Evolutionary conservation across 2,797 vertebrate genomes (phyloP).

Genomic region (Acipenser oxyrinchus): DNA sequence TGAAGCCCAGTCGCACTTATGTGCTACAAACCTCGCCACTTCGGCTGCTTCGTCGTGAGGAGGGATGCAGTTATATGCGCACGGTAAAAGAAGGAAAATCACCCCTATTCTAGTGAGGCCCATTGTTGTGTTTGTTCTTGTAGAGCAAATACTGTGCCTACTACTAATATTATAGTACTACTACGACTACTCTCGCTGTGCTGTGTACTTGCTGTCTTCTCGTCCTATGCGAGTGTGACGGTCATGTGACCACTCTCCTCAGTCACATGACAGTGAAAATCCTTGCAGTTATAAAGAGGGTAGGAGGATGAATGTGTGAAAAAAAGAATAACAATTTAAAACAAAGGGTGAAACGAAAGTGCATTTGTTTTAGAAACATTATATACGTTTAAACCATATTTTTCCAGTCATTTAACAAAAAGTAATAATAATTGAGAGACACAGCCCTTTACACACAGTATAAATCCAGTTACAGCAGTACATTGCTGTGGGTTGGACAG

Average conservation of each 20-base stretch:
- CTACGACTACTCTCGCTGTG: not conserved
- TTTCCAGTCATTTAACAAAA: too few species aligned
- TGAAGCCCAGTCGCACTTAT: constrained; percentile 78
- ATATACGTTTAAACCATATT: too few species aligned
- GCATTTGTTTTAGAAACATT: too few species aligned
- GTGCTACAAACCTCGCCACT: constrained; percentile 79
- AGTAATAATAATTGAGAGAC: too few species aligned
- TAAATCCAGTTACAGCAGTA: too few species aligned
- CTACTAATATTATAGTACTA: not conserved
- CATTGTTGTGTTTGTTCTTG: constrained; percentile 25
- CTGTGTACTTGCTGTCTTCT: not conserved
- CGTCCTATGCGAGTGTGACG: not conserved
- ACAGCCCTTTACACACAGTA: too few species aligned
- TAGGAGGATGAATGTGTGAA: too few species aligned
- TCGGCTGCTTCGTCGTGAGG: constrained; percentile 79
- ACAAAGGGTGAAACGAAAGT: too few species aligned
- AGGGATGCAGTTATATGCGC: constrained; percentile 45
- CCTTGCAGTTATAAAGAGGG: not conserved
- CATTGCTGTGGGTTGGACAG: too few species aligned
- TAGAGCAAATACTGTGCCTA: too few species aligned
- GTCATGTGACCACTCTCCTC: constrained; percentile 20
- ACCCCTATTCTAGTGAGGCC: not conserved
- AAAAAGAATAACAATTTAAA: too few species aligned
- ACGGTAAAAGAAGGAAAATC: not conserved
- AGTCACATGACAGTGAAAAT: constrained; percentile 1